phyloP scores from a whole-genome alignment of 2,888 invertebrate genomes.

The Lymantria monacha region DNA sequence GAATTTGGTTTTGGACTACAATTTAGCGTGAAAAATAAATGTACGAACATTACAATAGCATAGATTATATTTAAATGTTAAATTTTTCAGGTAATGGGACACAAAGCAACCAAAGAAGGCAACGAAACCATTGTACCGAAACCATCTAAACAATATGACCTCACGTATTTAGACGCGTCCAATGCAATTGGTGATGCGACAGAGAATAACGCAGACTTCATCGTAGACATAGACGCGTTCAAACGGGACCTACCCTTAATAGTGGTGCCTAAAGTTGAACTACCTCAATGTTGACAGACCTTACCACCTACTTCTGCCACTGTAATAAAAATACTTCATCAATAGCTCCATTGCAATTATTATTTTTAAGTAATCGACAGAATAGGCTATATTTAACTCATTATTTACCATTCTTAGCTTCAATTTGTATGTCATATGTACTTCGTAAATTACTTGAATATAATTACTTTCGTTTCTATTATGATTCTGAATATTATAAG shows the following conservation, averaged over 20 bases:
- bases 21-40: no score
- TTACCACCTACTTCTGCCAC: background rate
- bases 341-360: no score
- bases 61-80: background rate
- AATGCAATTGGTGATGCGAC: conserved; percentile 45
- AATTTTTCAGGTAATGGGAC: conserved; percentile 57
- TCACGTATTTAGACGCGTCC: conserved; percentile 52
- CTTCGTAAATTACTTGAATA: no score
- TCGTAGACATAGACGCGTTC: conserved; percentile 53
- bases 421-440: no score
- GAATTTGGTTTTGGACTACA: no score
- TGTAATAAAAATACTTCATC: no score
- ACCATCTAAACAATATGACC: conserved; percentile 23
- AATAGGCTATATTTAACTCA: no score
- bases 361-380: no score
- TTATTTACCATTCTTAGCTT: no score
- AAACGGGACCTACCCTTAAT: conserved; percentile 47
- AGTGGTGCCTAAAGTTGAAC: conserved; percentile 44
- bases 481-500: no score
- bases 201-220: conserved; percentile 51
- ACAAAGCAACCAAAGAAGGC: conserved; percentile 40
- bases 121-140: conserved; percentile 13
- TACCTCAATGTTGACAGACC: conserved; percentile 54
- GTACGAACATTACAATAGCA: background rate
- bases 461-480: no score